phyloP scores from a whole-genome alignment of 2,888 invertebrate genomes.

The Scaeva pyrastri region DNA sequence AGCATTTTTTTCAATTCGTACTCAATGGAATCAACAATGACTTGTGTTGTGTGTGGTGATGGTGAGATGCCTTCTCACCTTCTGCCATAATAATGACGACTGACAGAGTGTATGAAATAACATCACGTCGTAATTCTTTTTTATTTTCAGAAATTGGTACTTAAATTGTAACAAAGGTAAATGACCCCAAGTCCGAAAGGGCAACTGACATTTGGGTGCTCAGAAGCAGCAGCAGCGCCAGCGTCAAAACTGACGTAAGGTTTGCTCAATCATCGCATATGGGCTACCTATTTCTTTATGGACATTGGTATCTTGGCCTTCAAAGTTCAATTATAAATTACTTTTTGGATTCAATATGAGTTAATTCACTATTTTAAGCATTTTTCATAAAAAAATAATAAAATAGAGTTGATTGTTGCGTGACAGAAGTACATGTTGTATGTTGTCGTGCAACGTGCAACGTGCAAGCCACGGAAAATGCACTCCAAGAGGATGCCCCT shows the following conservation, averaged over 20 bases:
- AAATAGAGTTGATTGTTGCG: constrained; percentile 50
- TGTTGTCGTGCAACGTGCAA: constrained; percentile 48
- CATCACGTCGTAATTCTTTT: constrained; percentile 22
- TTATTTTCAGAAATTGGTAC: constrained; percentile 46
- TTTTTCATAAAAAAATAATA: background rate
- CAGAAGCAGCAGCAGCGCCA: background rate
- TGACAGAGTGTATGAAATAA: constrained; percentile 35
- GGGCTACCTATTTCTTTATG: too few species aligned
- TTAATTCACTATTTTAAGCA: constrained; percentile 45
- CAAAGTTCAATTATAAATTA: constrained; percentile 39
- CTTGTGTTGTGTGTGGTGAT: constrained; percentile 15
- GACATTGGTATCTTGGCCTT: too few species aligned
- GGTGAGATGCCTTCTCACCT: constrained; percentile 33
- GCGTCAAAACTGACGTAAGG: constrained; percentile 55
- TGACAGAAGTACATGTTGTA: constrained; percentile 58
- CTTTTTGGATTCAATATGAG: constrained; percentile 27
- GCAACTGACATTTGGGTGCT: background rate
- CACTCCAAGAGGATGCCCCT: constrained; percentile 52
- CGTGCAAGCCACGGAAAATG: constrained; percentile 24
- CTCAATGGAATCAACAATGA: constrained; percentile 36
- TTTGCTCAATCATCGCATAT: constrained; percentile 11
- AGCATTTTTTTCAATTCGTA: constrained; percentile 9
- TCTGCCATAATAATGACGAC: constrained; percentile 18
- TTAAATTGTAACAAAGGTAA: constrained; percentile 67
- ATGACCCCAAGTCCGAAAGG: constrained; percentile 35